phyloP scores from a whole-genome alignment of 1,140 invertebrate species.

The Aleiodes sp. region DNA sequence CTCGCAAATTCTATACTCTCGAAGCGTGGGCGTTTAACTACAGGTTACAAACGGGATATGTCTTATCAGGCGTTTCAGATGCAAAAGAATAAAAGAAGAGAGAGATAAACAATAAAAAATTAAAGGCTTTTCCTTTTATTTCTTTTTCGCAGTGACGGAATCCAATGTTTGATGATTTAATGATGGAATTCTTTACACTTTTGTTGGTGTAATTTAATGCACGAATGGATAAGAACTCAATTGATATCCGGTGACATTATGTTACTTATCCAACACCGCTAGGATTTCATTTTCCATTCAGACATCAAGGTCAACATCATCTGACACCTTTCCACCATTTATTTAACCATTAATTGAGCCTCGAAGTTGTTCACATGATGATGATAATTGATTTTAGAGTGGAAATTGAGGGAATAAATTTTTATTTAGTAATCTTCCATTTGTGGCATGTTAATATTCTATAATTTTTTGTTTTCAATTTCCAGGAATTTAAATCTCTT shows the following conservation, averaged over 20 bases:
- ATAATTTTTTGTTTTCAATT: not conserved
- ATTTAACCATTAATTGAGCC: too few species aligned
- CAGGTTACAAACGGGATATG: conserved; percentile 5
- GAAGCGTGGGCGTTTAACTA: conserved; percentile 17
- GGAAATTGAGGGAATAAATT: too few species aligned
- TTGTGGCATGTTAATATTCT: too few species aligned
- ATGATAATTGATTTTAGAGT: too few species aligned
- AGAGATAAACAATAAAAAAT: not conserved
- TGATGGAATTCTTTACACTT: conserved; percentile 1
- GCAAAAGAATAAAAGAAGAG: not conserved
- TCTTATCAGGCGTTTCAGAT: not conserved
- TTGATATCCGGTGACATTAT: not conserved
- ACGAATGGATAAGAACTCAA: conserved; percentile 13
- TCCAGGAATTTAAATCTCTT: not conserved
- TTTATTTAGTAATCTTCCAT: too few species aligned
- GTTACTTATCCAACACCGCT: not conserved
- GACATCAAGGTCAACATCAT: too few species aligned
- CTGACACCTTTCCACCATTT: too few species aligned
- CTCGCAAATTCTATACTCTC: conserved; percentile 9
- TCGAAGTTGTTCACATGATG: too few species aligned
- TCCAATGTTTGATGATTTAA: conserved; percentile 1
- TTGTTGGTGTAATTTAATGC: conserved; percentile 18
- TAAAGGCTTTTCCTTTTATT: not conserved
- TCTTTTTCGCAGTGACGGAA: not conserved
- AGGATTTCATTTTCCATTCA: too few species aligned